Base-by-base conservation (phyloP, 1,140 invertebrate genomes). In the Diorhabda sublineata region DNA sequence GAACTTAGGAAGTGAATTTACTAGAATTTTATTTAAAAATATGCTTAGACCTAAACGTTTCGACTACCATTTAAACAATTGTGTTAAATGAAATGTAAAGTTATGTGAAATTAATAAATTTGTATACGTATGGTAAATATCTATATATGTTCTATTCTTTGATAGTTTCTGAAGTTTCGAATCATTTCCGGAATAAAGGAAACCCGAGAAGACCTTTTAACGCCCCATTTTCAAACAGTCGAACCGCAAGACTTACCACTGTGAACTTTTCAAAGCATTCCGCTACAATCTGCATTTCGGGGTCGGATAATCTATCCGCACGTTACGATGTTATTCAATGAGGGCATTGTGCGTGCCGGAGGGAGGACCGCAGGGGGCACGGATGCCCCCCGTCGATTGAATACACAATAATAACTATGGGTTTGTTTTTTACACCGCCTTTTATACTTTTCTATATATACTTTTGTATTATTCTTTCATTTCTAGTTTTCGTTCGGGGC, bases 241-340 rank as follows among this genome's bases (percentile, higher is more conserved):
- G 60, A 45, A 68, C 63, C 61, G 69, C 65, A 26, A 26, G 69
- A 65, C 66, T 45, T 52, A 64, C 69, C 66, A 71, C 59, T 71
- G 60, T 64, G 58, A 43, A 56, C 42, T 44, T 67, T 62, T 70
- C 42, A 68, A 68, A 66, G 66, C 66, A 71, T 70, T 67, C 64
- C 56, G 66, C 70, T 73, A 70, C 69, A 73, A 71, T 69, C 67
- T 71, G 64, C 67, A 26, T 26, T 71, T 73, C 65, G 64, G 47
- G 58, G 61, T 63, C 45, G 67, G 26, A 43, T 58, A 61, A 73
- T 62, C 62, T 70, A 69, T 64, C 64, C 66, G 43, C 66, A 57
- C 57, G 67, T 61, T 64, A 63, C 57, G 66, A 59, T 64, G 66
- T 68, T 69, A 63, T 71, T 64, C 64, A 67, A 64, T 47, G 59